Conservation (phyloP, 1,140 invertebrate species). For the Mya arenaria region DNA sequence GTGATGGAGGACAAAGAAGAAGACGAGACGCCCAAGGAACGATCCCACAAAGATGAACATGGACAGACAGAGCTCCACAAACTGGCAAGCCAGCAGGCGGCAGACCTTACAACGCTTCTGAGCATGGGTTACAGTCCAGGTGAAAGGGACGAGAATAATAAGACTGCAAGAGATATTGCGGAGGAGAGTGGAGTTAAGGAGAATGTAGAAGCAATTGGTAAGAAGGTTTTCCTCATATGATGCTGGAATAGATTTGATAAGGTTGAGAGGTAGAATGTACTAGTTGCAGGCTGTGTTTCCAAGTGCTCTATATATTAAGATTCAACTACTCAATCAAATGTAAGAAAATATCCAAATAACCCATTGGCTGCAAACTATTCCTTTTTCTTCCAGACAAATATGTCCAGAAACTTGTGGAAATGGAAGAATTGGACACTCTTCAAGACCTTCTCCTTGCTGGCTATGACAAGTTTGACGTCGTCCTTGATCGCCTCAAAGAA, state of each 20-base stretch:
- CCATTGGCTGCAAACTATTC: not conserved
- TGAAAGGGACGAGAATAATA: constrained; percentile 89
- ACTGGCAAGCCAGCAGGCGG: constrained; percentile 64
- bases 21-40: constrained; percentile 62
- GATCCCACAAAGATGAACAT: constrained; percentile 60
- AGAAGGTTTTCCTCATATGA: constrained; percentile 90
- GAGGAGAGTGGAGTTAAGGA: constrained; percentile 88
- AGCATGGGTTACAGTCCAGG: constrained; percentile 89
- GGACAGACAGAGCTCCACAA: constrained; percentile 73
- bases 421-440: constrained; percentile 66
- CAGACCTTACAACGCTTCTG: constrained; percentile 82
- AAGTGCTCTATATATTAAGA: no score
- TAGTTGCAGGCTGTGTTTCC: no score
- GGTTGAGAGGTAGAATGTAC: no score
- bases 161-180: constrained; percentile 93
- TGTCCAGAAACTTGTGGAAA: constrained; percentile 67
- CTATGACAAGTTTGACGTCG: constrained; percentile 68
- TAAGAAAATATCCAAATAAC: not conserved
- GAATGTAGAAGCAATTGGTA: constrained; percentile 92
- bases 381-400: constrained; percentile 65
- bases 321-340: no score
- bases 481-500: constrained; percentile 59
- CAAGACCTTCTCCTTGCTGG: constrained; percentile 66
- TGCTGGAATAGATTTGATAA: constrained; percentile 91
- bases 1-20: constrained; percentile 70